phyloP scores from a whole-genome alignment of 1,140 invertebrate genomes.

The Ceratina japonica region DNA sequence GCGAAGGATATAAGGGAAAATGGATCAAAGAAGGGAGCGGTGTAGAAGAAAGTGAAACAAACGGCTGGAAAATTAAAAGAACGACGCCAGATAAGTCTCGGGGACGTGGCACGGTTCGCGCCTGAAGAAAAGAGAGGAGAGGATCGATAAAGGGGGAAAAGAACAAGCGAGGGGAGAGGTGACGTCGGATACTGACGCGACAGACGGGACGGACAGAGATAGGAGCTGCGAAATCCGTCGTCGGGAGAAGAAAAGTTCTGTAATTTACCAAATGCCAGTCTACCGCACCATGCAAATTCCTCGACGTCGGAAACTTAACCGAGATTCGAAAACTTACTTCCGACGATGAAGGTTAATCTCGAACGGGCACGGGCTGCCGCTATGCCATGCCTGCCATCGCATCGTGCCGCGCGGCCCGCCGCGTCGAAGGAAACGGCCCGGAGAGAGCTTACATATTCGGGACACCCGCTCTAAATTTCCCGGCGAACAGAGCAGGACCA shows the following conservation, averaged over 20 bases:
- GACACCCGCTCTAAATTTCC: constrained; percentile 47
- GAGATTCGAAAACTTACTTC: constrained; percentile 60
- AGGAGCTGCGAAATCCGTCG: constrained; percentile 32
- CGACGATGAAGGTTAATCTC: constrained; percentile 60
- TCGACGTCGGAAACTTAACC: constrained; percentile 48
- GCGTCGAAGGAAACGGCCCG: constrained; percentile 42
- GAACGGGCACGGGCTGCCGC: not conserved
- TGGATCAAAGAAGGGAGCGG: not conserved
- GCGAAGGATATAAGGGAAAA: constrained; percentile 6
- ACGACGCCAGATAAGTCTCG: constrained; percentile 14
- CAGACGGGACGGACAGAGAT: constrained; percentile 19
- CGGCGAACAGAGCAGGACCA: not conserved
- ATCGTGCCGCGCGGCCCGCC: not conserved
- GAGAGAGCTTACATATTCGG: constrained; percentile 49
- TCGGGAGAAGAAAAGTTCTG: constrained; percentile 53
- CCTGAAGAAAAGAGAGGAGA: constrained; percentile 30
- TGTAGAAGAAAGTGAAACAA: constrained; percentile 25
- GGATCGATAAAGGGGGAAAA: constrained; percentile 17
- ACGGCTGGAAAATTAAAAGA: constrained; percentile 28
- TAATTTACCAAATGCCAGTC: constrained; percentile 61
- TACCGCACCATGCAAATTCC: constrained; percentile 57
- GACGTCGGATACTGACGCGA: not conserved
- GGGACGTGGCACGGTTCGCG: not conserved
- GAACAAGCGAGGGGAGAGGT: constrained; percentile 12
- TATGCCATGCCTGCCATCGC: no score